A percentile compares a stretch with the other conserved stretches of the same genome.
phyloP scores from a whole-genome alignment of 2,888 invertebrate genomes.

The Troides aeacus region DNA sequence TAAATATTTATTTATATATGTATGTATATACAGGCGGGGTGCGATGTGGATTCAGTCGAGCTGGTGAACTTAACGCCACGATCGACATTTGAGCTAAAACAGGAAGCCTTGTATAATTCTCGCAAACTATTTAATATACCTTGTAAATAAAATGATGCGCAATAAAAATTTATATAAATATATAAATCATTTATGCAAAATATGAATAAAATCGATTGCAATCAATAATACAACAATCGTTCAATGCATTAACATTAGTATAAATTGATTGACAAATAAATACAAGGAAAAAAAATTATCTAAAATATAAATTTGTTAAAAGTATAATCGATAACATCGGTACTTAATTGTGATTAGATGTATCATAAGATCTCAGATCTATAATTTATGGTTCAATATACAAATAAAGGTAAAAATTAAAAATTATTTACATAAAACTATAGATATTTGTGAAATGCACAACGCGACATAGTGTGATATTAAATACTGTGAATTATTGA shows the following conservation, averaged over 20 bases:
- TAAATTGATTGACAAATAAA: background rate
- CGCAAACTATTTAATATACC: background rate
- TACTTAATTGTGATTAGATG: conserved; percentile 2
- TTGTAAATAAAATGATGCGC: conserved; percentile 1
- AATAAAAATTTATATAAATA: background rate
- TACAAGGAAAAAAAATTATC: conserved; percentile 6
- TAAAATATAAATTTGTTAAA: background rate
- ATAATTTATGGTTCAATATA: conserved; percentile 6
- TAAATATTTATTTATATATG: conserved; percentile 32
- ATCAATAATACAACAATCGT: background rate
- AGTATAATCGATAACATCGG: background rate
- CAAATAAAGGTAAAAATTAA: conserved; percentile 3
- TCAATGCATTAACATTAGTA: background rate
- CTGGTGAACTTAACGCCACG: background rate
- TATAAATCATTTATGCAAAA: background rate
- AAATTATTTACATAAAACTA: conserved; percentile 2
- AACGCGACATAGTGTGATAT: conserved; percentile 9
- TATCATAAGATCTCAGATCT: conserved; percentile 23
- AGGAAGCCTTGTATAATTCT: conserved; percentile 50
- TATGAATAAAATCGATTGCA: background rate
- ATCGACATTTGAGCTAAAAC: conserved; percentile 49
- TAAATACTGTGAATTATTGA: background rate
- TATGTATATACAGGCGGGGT: conserved; percentile 48
- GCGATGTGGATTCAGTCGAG: conserved; percentile 17
- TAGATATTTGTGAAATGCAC: conserved; percentile 4